Evolutionary conservation across 1,140 invertebrate genomes (phyloP), one percentile per base, ranked within the genome.

Genomic region (Pantala flavescens): DNA sequence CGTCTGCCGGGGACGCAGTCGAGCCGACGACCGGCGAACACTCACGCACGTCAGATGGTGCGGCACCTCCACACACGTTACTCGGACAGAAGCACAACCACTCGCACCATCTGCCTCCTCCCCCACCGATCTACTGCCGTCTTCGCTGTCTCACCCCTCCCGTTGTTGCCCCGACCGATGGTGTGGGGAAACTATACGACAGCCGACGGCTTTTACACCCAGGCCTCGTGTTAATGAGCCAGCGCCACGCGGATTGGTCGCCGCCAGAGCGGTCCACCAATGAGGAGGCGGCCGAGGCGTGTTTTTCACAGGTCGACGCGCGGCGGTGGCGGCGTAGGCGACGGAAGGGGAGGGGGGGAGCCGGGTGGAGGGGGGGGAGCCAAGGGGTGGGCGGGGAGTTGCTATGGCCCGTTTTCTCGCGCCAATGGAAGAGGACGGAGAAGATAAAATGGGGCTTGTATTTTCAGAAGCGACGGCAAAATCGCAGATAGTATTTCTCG

Each of bases 171-270:
- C 49, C 49, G 49, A 63, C 49, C 49, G 49, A 63, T 16, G 49
- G 49, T 63, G 49, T 63, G 49, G 49, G 49, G 49, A 63, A 63
- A 63, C 49, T 63, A 63, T 63, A 63, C 49, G 49, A 63, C 49
- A 63, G 49, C 49, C 49, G 49, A 63, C 49, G 49, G 49, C 3
- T 63, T 63, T 63, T 63, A 63, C 49, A 63, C 49, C 49, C 49
- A 12, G 49, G 49, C 49, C 49, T 63, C 49, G 49, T 63, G 49
- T 63, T 63, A 63, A 63, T 63, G 49, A 63, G 49, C 16, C 16
- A 63, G 49, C 49, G 49, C 49, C 49, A 63, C 49, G 49, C 49
- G 49, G 49, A 63, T 63, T 63, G 49, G 49, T 63, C 49, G 49
- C 49, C 49, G 49, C 3, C 3, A 16, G 49, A 21, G 49, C 49